Base-by-base conservation (phyloP, 1,140 invertebrate species). In the Lasioglossum baleicum region DNA sequence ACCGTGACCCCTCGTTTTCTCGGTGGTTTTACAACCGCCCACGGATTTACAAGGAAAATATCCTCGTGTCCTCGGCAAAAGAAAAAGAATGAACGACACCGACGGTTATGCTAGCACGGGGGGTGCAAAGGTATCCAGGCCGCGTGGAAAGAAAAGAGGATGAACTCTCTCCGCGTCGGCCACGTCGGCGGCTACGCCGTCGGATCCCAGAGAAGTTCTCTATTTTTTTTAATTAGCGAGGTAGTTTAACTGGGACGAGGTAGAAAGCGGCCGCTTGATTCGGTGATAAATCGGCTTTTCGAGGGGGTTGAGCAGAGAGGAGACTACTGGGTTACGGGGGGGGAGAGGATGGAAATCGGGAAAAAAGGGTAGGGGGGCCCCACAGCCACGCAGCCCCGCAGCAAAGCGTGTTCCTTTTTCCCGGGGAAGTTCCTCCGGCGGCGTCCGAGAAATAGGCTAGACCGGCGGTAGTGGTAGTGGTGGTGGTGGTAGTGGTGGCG, bases 271-370 rank as follows among this genome's bases (percentile, higher is more conserved):
- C n/a, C 67, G 31, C 60, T 22, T 15, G 15, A 65, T 73, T 73
- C 51, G 61, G 13, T 61, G 61, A 79, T 79, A 79, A 79, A 79
- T 79, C 69, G 69, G 69, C 76, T 56, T 65, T 65, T 10, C 76
- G 31, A 58, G 56, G 20, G 20, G 56, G 56, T 56, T n/a, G 17
- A 20, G 51, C 51, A 5, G 13, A 0, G 13, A 53, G 56, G 5
- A 8, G 56, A n/a, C 20, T 7, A 35, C 35, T 35, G 35, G 35
- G 35, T 35, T 35, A 35, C n/a, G n/a, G 4, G n/a, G 40, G 15
- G 15, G 20, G 42, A 35, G 10, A 42, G 40, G 7, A 66, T 66
- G 31, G 48, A 35, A 22, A 44, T 15, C 22, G 5, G 7, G 3
- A 10, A 13, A 26, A 56, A 56, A 2, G n/a, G 42, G n/a, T n/a